Conservation (phyloP, 2,888 invertebrate species). For the Pharmacophagus antenor region DNA sequence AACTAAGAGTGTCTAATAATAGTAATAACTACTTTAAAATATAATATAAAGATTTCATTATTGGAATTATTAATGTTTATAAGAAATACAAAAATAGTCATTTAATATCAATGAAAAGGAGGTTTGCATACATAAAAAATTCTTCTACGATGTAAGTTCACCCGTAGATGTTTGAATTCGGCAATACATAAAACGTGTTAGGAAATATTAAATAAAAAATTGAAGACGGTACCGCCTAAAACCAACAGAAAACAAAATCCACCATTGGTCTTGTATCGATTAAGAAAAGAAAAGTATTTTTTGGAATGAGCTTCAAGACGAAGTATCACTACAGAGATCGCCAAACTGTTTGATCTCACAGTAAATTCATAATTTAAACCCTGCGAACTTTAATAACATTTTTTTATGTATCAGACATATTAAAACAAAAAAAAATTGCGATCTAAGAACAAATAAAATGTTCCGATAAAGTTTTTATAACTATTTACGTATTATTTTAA, state of each 20-base stretch:
- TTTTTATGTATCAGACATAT: too few relatives aligned
- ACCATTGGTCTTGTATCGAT: too few relatives aligned
- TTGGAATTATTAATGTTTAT: conserved; percentile 13
- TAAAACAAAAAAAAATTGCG: too few relatives aligned
- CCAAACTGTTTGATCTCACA: too few relatives aligned
- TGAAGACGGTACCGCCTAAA: background rate
- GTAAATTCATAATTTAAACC: too few relatives aligned
- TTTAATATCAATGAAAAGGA: conserved; percentile 4
- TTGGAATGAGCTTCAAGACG: too few relatives aligned
- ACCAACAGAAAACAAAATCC: background rate
- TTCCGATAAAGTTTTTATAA: too few relatives aligned
- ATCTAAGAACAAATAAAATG: too few relatives aligned
- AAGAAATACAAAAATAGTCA: conserved; percentile 27
- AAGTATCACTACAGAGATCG: too few relatives aligned
- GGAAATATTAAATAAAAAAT: background rate
- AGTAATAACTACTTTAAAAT: background rate
- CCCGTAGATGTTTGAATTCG: background rate
- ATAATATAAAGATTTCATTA: background rate
- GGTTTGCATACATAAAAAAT: conserved; percentile 7
- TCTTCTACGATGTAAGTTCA: background rate
- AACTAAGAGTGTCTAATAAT: background rate
- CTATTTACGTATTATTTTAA: too few relatives aligned
- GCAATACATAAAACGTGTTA: background rate
- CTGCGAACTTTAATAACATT: too few relatives aligned
- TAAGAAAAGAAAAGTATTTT: too few relatives aligned